Conservation (phyloP, 2,797 vertebrate genomes). For the Euphonia xanthogaster region DNA sequence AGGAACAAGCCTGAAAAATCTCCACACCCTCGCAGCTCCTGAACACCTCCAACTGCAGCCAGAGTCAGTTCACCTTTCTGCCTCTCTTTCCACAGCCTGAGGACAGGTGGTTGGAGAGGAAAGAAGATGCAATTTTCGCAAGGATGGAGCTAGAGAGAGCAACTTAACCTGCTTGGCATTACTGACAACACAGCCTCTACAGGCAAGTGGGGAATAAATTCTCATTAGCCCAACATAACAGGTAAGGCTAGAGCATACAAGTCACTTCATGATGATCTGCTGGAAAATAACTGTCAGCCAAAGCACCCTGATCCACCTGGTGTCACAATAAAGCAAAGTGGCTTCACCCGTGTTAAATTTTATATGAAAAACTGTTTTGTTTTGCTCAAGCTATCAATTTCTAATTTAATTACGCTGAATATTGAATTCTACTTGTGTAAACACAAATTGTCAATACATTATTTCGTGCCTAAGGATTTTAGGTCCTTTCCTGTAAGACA, state of each 20-base stretch:
- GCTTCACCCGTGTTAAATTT: not conserved
- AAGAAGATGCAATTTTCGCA: not conserved
- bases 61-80: not conserved
- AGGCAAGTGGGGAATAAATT: slow-evolving; percentile 1
- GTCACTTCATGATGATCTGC: not conserved
- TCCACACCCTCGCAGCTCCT: not conserved
- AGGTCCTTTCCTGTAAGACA: not conserved
- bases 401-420: slow-evolving; percentile 52
- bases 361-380: slow-evolving; percentile 16
- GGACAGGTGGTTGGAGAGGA: not conserved
- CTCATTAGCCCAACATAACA: not conserved
- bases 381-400: slow-evolving; percentile 46
- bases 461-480: slow-evolving; percentile 19
- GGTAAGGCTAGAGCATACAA: not conserved
- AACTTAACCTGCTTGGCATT: not conserved
- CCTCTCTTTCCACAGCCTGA: not conserved
- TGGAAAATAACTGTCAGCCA: not conserved
- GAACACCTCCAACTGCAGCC: not conserved
- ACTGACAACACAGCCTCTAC: not conserved
- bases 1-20: not conserved
- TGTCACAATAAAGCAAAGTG: not conserved
- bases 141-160: not conserved
- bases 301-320: not conserved
- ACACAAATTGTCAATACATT: slow-evolving; percentile 32
- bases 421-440: slow-evolving; percentile 57